Base-by-base conservation (phyloP, 2,113 vertebrate genomes). In the Antennarius striatus region DNA sequence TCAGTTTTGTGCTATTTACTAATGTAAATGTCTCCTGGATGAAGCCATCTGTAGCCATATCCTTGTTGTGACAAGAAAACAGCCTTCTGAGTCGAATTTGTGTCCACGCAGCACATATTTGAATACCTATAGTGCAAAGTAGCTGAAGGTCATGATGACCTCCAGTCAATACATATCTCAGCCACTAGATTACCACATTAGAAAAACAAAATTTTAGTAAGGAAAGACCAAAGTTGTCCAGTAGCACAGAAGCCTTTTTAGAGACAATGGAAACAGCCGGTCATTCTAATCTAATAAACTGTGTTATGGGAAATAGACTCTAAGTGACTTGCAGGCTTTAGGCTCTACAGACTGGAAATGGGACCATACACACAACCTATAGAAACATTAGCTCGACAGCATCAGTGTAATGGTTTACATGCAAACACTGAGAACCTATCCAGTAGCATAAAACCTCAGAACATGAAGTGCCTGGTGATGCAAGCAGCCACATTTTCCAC, bases 1-100 rank as follows among this genome's bases (percentile, higher is more conserved):
- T 91, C 93, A 90, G 80, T 87, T 88, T 75, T 89, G 89, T 89
- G 89, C 91, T 92, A 92, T 92, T 93, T 93, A 90, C 91, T 88
- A 84, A 92, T 91, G 91, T 85, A 91, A 92, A 92, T 90, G 81
- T 86, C 87, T 84, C 85, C 56, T 17, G 57, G 84, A 87, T 88
- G 79, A 87, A 91, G 82, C 70, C 63, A 62, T 75, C 53, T 43
- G 54, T 55, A 63, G 69, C 60, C 58, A 56, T 72, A 71, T 64
- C 71, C 81, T 78, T 70, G 46, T 73, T 52, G 50, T 82, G 87
- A 89, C 81, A 84, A 75, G 80, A 85, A 82, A 86, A 88, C 79
- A 82, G 75, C 72, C 73, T 60, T 68, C 86, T 81, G 11, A 81
- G 71, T 57, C 71, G 64, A 54, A 56, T 75, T 77, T 66, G 56